Evolutionary conservation across 2,113 vertebrate species (phyloP), one percentile per base, ranked within the genome.

Genomic region (Takifugu flavidus): DNA sequence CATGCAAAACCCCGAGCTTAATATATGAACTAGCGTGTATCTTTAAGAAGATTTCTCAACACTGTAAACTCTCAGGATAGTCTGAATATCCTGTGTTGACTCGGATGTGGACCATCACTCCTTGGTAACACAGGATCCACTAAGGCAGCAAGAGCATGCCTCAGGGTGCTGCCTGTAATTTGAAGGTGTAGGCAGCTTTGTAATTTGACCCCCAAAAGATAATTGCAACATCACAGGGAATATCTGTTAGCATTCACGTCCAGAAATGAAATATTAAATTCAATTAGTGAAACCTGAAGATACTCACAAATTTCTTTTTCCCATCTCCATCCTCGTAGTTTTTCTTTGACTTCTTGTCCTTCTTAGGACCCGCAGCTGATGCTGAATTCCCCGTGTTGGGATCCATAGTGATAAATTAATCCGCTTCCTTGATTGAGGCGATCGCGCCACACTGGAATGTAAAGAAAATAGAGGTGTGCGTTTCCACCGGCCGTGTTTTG

Each of bases 261-360:
- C 27, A 5, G 6, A 25, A 28, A 43, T 13, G 6, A 4, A 2
- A 29, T n/a, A 43, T 13, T 6, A 4, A 2, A 29, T n/a, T 13
- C 34, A 8, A 20, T 20, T 39, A 11, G 34, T 39, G 34, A 39
- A 57, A 43, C 29, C 0, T 44, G 29, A 26, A 14, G 7, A 76
- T 87, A 92, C 91, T 88, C 72, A 92, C 91, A 86, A 92, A 92
- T 78, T 92, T 92, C 88, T 92, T 92, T 59, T 91, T 92, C 39
- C 79, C 82, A 1, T 91, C 91, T 82, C 89, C 90, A 60, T 92
- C 90, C 2, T 91, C 91, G 8, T 79, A 79, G 70, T 26, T 75
- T 72, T 92, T 92, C 87, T 92, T 92, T 14, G 89, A 72, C 54
- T 92, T 92, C 77, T 90, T 92, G 29, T 92, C 89, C 72, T 92